These are phyloP conservation scores for Dynastes grantii DNA, from an alignment of 2,888 invertebrate genomes.

Conservation along the genomic window DNA sequence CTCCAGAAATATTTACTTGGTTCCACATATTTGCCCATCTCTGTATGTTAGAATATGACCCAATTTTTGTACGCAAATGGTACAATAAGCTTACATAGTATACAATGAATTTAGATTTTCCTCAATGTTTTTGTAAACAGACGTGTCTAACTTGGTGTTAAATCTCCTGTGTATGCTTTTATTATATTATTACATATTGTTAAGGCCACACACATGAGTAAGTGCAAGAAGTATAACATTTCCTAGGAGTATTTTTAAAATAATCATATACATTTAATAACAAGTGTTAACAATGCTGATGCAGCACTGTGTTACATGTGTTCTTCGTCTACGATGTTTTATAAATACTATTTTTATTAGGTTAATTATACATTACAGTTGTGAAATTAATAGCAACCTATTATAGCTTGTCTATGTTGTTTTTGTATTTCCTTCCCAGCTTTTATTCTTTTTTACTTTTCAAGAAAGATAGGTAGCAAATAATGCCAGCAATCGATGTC, in stretches of 20 bases:
- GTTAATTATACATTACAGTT: conserved; percentile 42
- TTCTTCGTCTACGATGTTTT: conserved; percentile 43
- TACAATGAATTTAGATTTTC: conserved; percentile 22
- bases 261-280: conserved; percentile 46
- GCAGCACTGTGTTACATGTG: conserved; percentile 48
- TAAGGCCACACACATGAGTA: conserved; percentile 51
- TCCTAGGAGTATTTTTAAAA: conserved; percentile 48
- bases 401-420: not conserved
- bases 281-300: conserved; percentile 50
- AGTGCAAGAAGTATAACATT: conserved; percentile 48
- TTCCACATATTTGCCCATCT: too few relatives aligned
- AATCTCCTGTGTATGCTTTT: conserved; percentile 28
- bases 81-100: conserved; percentile 15
- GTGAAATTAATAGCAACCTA: conserved; percentile 32
- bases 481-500: too few relatives aligned
- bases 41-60: too few relatives aligned
- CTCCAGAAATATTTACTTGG: too few relatives aligned
- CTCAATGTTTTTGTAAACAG: conserved; percentile 29
- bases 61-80: too few relatives aligned
- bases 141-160: conserved; percentile 37
- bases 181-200: conserved; percentile 39
- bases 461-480: conserved; percentile 4
- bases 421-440: not conserved
- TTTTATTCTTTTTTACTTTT: not conserved
- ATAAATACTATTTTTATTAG: conserved; percentile 45